A percentile compares a stretch with the other conserved stretches of the same genome.
These are phyloP conservation scores for Drosophila elegans DNA, from an alignment of 1,140 invertebrate species.

Conservation along the genomic window DNA sequence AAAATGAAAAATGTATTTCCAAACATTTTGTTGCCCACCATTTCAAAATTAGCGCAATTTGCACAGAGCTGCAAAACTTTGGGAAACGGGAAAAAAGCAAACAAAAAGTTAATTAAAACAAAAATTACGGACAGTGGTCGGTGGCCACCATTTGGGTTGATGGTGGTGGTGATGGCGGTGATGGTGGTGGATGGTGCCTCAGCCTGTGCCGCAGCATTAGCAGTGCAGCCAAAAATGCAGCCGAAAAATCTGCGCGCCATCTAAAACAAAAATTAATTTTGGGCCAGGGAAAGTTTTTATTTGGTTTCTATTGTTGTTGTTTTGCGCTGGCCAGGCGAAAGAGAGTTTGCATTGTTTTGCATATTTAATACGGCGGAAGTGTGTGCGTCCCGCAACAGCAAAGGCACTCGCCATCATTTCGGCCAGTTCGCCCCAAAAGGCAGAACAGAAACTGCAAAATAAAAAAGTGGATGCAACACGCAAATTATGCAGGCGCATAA, in stretches of 20 bases:
- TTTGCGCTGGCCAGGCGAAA: conserved; percentile 52
- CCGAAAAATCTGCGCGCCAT: conserved; percentile 66
- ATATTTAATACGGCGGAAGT: conserved; percentile 80
- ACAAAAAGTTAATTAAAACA: conserved; percentile 73
- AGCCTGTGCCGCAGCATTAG: conserved; percentile 69
- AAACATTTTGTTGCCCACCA: conserved; percentile 22
- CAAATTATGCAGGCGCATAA: conserved; percentile 79
- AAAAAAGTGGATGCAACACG: conserved; percentile 59
- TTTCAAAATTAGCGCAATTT: conserved; percentile 55
- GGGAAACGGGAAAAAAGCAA: conserved; percentile 27
- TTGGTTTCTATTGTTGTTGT: conserved; percentile 31
- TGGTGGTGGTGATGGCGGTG: no score
- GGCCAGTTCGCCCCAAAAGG: conserved; percentile 15
- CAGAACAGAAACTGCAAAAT: conserved; percentile 1
- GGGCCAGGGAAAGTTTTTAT: conserved; percentile 60
- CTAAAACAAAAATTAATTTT: conserved; percentile 78
- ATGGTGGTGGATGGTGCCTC: background rate
- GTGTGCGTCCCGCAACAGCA: conserved; percentile 42
- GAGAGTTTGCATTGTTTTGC: conserved; percentile 80
- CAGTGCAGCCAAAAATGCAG: conserved; percentile 58
- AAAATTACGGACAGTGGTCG: conserved; percentile 57
- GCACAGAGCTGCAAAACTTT: conserved; percentile 42
- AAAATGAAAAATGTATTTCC: conserved; percentile 30
- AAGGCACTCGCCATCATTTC: conserved; percentile 29
- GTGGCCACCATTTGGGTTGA: background rate